phyloP scores from a whole-genome alignment of 2,797 vertebrate genomes.

The Stomatorhinus walkeri region DNA sequence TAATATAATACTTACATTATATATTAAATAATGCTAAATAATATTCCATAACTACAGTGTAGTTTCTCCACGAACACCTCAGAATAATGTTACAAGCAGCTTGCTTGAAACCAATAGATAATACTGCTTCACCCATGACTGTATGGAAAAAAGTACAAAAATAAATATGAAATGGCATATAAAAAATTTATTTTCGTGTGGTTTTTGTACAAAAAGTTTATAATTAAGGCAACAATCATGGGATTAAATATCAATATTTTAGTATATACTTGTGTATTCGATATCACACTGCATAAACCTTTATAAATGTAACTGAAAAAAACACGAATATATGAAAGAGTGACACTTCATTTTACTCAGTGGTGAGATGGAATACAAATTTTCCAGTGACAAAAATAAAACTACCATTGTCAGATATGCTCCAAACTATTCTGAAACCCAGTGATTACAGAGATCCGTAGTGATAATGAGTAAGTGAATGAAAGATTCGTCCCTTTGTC shows the following conservation, averaged over 20 bases:
- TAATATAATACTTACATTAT: too few relatives aligned
- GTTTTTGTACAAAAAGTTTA: constrained; percentile 2
- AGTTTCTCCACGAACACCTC: not conserved
- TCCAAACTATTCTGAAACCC: not conserved
- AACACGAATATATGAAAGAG: not conserved
- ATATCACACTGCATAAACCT: not conserved
- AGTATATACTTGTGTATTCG: not conserved
- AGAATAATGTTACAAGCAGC: not conserved
- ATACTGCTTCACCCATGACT: not conserved
- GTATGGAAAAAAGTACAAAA: not conserved
- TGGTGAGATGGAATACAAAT: not conserved
- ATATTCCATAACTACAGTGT: not conserved
- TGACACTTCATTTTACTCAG: not conserved
- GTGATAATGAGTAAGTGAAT: not conserved
- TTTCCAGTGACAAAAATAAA: not conserved
- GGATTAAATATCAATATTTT: not conserved
- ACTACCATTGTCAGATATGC: not conserved
- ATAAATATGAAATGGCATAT: not conserved
- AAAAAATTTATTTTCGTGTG: not conserved
- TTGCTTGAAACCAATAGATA: not conserved
- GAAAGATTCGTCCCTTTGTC: not conserved
- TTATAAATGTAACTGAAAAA: not conserved
- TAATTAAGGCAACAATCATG: not conserved
- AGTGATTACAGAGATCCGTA: not conserved
- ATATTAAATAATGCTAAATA: too few relatives aligned